These are phyloP conservation scores for Phalacrocorax carbo DNA, from an alignment of 2,113 vertebrate species.

Conservation along the genomic window DNA sequence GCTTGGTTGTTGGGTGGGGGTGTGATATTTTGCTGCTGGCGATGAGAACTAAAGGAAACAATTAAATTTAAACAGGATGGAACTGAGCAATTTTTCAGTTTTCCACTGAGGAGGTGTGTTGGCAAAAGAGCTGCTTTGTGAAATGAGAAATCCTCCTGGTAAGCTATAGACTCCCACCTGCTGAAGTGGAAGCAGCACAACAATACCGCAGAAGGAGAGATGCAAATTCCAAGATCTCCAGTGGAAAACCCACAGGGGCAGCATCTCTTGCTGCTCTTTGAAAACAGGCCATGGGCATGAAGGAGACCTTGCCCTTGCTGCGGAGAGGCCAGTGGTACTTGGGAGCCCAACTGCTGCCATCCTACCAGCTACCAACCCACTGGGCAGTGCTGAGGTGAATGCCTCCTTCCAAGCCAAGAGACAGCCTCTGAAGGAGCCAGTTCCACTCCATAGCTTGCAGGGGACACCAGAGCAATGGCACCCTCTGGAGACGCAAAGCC, in stretches of 20 bases:
- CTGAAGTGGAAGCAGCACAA: background rate
- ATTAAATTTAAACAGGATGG: constrained; percentile 49
- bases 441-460: background rate
- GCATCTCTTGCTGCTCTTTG: fast-evolving
- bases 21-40: background rate
- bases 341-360: background rate
- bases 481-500: background rate
- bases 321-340: background rate
- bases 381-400: background rate
- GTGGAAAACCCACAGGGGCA: fast-evolving
- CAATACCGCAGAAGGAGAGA: background rate
- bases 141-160: background rate
- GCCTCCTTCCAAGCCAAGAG: background rate
- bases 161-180: background rate
- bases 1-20: background rate
- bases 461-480: background rate
- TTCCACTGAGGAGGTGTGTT: background rate
- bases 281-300: fast-evolving
- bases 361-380: fast-evolving
- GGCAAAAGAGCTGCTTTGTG: constrained; percentile 2
- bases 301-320: background rate
- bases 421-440: background rate
- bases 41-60: constrained; percentile 27
- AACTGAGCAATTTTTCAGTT: background rate
- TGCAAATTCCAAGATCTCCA: background rate